phyloP scores from a whole-genome alignment of 1,140 invertebrate species.

The Campodea augens region DNA sequence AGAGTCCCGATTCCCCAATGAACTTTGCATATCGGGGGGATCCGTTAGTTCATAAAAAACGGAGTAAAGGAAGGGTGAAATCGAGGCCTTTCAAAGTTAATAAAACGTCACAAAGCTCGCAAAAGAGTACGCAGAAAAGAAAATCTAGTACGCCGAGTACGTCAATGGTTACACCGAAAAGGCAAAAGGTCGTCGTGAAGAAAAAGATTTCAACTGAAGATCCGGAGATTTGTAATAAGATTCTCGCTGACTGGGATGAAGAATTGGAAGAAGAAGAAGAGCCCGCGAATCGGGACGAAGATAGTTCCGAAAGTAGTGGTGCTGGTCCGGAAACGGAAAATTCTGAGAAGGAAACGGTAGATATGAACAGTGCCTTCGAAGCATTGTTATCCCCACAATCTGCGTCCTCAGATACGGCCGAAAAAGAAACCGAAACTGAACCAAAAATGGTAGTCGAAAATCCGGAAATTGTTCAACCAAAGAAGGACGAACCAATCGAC shows the following conservation, averaged over 20 bases:
- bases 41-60: slow-evolving; percentile 21
- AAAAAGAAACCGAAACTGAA: slow-evolving; percentile 1
- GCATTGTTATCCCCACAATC: too few species aligned
- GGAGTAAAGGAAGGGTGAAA: slow-evolving; percentile 9
- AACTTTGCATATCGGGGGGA: too few species aligned
- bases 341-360: too few species aligned
- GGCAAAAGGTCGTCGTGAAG: slow-evolving; percentile 3
- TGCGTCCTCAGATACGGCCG: too few species aligned
- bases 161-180: slow-evolving; percentile 1
- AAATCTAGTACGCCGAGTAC: too few species aligned
- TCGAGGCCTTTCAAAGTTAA: not conserved
- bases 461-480: slow-evolving; percentile 8
- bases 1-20: too few species aligned
- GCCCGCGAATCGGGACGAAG: not conserved
- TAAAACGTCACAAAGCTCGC: not conserved
- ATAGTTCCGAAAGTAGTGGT: not conserved
- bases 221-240: too few species aligned
- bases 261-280: slow-evolving; percentile 10
- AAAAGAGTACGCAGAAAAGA: slow-evolving; percentile 1
- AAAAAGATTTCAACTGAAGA: too few species aligned
- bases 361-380: too few species aligned
- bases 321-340: slow-evolving; percentile 3
- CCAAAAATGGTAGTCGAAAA: slow-evolving; percentile 3
- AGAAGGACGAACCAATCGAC: slow-evolving; percentile 10
- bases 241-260: too few species aligned